Conservation (phyloP, 2,113 vertebrate genomes). For the Cochlearius cochlearius region DNA sequence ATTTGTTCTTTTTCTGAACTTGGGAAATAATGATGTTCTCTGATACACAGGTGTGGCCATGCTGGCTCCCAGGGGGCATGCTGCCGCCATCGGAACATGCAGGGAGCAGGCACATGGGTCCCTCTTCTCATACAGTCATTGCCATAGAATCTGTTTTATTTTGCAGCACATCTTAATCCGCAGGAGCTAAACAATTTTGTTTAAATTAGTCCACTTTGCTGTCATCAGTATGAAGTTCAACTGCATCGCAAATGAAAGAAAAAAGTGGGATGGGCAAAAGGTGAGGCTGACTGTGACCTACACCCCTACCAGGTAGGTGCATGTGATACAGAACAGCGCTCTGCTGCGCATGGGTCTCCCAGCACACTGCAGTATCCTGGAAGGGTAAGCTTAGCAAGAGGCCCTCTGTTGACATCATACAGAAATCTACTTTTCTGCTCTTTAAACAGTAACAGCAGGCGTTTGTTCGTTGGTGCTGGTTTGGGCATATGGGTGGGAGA, state of each 20-base stretch:
- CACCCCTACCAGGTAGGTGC: not conserved
- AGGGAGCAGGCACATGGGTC: not conserved
- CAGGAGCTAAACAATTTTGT: not conserved
- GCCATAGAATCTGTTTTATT: not conserved
- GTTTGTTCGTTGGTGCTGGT: not conserved
- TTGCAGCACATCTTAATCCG: not conserved
- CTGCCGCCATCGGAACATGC: accelerated
- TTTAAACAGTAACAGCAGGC: not conserved
- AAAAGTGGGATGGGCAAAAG: not conserved
- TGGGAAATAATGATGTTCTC: not conserved
- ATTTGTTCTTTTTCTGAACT: not conserved
- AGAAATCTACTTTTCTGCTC: not conserved
- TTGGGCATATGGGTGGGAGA: no score
- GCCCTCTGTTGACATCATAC: no score
- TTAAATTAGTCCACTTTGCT: not conserved
- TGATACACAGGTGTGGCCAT: accelerated
- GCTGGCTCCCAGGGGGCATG: accelerated
- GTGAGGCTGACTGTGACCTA: not conserved
- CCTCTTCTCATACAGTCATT: not conserved
- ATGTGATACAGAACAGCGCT: accelerated
- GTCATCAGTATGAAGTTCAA: not conserved
- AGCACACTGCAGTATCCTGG: not conserved
- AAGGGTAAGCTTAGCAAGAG: not conserved
- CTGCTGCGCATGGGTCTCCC: accelerated
- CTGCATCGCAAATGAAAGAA: not conserved